phyloP scores from a whole-genome alignment of 2,113 vertebrate species.

The Herpetotheres cachinnans region DNA sequence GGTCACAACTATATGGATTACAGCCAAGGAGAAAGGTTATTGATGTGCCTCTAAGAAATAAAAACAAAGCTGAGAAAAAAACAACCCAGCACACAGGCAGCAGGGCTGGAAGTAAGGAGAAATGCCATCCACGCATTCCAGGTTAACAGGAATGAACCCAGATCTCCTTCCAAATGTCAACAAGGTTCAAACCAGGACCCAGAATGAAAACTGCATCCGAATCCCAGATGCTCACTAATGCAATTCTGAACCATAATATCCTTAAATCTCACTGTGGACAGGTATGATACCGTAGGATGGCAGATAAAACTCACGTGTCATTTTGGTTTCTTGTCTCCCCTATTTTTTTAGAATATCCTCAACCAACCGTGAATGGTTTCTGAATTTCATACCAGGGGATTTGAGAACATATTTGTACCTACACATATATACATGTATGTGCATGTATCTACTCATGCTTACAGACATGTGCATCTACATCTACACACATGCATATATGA shows the following conservation, averaged over 20 bases:
- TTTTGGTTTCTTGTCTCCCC: not conserved
- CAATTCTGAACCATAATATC: not conserved
- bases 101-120: not conserved
- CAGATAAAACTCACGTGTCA: not conserved
- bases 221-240: not conserved
- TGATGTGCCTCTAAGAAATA: slow-evolving; percentile 53
- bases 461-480: fast-evolving
- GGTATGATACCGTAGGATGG: not conserved
- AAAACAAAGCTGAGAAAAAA: slow-evolving; percentile 18
- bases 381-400: not conserved
- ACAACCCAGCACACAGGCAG: not conserved
- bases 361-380: not conserved
- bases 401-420: not conserved
- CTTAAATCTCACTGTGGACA: not conserved
- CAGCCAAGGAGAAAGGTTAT: slow-evolving; percentile 56
- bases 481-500: not conserved
- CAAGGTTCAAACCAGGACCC: not conserved
- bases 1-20: slow-evolving; percentile 48
- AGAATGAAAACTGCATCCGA: not conserved
- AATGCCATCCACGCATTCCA: not conserved
- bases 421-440: not conserved
- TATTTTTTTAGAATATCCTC: not conserved
- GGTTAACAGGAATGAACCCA: slow-evolving; percentile 32
- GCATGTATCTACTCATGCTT: not conserved
- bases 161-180: slow-evolving; percentile 32